A percentile compares a stretch with the other conserved stretches of the same genome.
Conservation (phyloP, 1,140 invertebrate species). For the Monomorium pharaonis region DNA sequence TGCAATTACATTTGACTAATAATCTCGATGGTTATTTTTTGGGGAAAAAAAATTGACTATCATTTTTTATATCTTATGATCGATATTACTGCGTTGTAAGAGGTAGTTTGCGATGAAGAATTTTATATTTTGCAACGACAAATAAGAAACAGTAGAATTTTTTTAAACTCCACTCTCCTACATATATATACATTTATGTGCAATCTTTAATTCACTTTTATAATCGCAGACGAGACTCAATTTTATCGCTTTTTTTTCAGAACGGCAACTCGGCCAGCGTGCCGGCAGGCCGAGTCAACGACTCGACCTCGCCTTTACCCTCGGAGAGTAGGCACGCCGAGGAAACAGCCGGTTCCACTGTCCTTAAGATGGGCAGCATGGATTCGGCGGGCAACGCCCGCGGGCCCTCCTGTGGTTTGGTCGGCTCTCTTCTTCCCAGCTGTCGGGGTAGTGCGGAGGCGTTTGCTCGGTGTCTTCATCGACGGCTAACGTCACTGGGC, state of each 20-base stretch:
- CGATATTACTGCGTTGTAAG: not conserved
- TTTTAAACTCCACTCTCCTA: not conserved
- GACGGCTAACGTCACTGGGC: constrained; percentile 89
- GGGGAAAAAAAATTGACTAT: not conserved
- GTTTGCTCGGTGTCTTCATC: constrained; percentile 91
- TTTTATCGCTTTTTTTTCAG: constrained; percentile 51
- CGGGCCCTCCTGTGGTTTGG: constrained; percentile 83
- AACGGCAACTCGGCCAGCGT: constrained; percentile 54
- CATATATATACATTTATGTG: not conserved
- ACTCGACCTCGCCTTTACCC: constrained; percentile 63
- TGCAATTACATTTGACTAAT: constrained; percentile 30
- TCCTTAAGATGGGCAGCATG: constrained; percentile 74
- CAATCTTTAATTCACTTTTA: not conserved
- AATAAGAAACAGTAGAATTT: not conserved
- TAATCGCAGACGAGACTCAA: not conserved
- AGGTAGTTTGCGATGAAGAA: not conserved
- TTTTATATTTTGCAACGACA: not conserved
- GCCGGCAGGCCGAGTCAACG: constrained; percentile 58
- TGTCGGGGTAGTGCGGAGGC: constrained; percentile 92
- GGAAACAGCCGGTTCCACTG: constrained; percentile 43
- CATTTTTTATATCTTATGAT: not conserved
- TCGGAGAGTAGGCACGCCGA: constrained; percentile 59
- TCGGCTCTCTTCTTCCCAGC: constrained; percentile 86
- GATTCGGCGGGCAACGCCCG: constrained; percentile 75
- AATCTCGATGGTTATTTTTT: not conserved